A percentile compares a stretch with the other conserved stretches of the same genome.
These are phyloP conservation scores for Eilema depressum DNA, from an alignment of 2,888 invertebrate species.

Conservation along the genomic window DNA sequence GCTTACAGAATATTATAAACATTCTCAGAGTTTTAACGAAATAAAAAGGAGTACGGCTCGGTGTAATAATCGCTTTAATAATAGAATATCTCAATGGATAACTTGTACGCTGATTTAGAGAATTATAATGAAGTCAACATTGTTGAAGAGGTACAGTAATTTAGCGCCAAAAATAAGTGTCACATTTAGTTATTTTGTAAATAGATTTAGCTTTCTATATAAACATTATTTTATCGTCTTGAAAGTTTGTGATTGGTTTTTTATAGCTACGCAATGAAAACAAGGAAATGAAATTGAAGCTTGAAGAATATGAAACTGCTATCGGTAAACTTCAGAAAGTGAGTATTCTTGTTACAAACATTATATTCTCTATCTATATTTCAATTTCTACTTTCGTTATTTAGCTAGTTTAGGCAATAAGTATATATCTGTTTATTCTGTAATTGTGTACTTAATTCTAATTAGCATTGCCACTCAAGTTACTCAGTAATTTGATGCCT, in stretches of 20 bases:
- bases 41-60: background rate
- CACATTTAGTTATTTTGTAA: background rate
- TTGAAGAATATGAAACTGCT: conserved; percentile 65
- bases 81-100: conserved; percentile 62
- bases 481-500: background rate
- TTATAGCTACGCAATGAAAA: conserved; percentile 75
- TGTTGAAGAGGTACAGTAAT: conserved; percentile 69
- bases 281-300: conserved; percentile 65
- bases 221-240: background rate
- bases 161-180: conserved; percentile 72
- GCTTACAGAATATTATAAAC: background rate
- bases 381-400: background rate
- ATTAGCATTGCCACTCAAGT: background rate
- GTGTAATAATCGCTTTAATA: background rate
- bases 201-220: background rate
- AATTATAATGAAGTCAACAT: conserved; percentile 73
- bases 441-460: background rate
- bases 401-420: background rate
- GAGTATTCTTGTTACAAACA: conserved; percentile 52
- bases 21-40: background rate
- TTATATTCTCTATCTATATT: background rate
- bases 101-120: conserved; percentile 73
- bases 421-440: background rate
- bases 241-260: conserved; percentile 26
- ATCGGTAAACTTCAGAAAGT: conserved; percentile 75